Evolutionary conservation across 2,113 vertebrate species (phyloP), one percentile per base, ranked within the genome.

Genomic region (Anguilla japonica): DNA sequence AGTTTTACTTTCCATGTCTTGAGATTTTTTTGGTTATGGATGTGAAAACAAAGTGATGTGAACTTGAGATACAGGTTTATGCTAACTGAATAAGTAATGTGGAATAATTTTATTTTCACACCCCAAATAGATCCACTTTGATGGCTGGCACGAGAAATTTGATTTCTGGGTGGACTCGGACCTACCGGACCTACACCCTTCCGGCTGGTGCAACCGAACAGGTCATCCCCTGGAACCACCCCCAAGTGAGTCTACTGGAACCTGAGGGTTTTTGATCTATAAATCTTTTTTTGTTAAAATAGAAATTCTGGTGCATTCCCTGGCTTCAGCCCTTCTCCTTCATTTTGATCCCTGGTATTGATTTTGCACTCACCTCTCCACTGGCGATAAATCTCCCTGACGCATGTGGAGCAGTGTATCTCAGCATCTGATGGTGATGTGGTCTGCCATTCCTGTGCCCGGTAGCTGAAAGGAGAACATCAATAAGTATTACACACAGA

Each of bases 121-220:
- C 60, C 79, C 79, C 79, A 34, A 41, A 63, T 86, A 96, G 96
- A 67, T 96, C 0, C 95, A 93, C 84, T 96, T 94, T 57, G 95
- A 96, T 29, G 95, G 95, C 87, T 96, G 96, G 96, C 93, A 93
- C 0, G 86, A 92, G 1, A 95, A 94, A 82, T 95, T 95, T 87
- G 95, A 96, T 84, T 87, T 94, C 15, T 96, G 95, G 96, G 92
- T 93, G 34, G 95, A 96, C 89, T 93, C 92, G 0, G 95, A 96
- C 86, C 87, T 88, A 79, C 71, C 86, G 1, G 96, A 96, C 87
- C 93, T 96, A 41, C 96, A 96, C 89, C 95, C 96, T 43, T 88
- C 93, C 0, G 94, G 94, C 82, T 96, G 94, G 94, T 94, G 94
- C 87, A 92, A 92, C 6, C 91, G 93, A 41, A 95, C 96, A 0